Evolutionary conservation across 2,888 invertebrate species (phyloP).

Genomic region (Listrodromus nycthemerus): DNA sequence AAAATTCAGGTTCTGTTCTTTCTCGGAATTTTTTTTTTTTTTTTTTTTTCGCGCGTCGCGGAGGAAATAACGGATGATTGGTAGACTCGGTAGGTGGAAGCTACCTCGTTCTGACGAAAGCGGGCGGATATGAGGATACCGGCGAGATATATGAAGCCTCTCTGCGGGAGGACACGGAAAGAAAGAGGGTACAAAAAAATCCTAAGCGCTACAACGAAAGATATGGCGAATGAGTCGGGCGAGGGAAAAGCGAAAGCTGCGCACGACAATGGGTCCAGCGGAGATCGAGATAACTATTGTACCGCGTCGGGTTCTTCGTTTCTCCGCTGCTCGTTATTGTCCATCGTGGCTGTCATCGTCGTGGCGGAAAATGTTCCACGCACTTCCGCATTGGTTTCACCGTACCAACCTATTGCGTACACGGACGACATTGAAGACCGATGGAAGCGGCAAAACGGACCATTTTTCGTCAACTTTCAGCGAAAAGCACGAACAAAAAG

Average conservation of each 20-base stretch:
- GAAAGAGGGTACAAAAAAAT: slow-evolving; percentile 54
- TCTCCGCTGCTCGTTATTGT: slow-evolving; percentile 59
- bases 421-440: background rate
- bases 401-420: slow-evolving; percentile 15
- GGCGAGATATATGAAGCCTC: slow-evolving; percentile 21
- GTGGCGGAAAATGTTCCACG: slow-evolving; percentile 75
- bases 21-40: slow-evolving; percentile 17
- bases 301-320: slow-evolving; percentile 53
- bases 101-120: slow-evolving; percentile 31
- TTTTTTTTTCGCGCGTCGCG: slow-evolving; percentile 1
- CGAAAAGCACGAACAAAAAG: too few species aligned
- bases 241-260: slow-evolving; percentile 62
- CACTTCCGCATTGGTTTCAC: slow-evolving; percentile 73
- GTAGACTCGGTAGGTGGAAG: slow-evolving; percentile 8
- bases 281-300: slow-evolving; percentile 76
- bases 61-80: slow-evolving; percentile 43
- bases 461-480: too few species aligned
- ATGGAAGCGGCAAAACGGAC: background rate
- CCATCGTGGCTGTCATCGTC: slow-evolving; percentile 71
- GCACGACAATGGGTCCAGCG: slow-evolving; percentile 73
- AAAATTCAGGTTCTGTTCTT: slow-evolving; percentile 11
- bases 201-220: slow-evolving; percentile 22
- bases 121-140: slow-evolving; percentile 15
- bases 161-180: slow-evolving; percentile 9
- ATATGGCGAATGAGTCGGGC: slow-evolving; percentile 35